Evolutionary conservation across 2,888 invertebrate genomes (phyloP).

Genomic region (Brachycybe producta): DNA sequence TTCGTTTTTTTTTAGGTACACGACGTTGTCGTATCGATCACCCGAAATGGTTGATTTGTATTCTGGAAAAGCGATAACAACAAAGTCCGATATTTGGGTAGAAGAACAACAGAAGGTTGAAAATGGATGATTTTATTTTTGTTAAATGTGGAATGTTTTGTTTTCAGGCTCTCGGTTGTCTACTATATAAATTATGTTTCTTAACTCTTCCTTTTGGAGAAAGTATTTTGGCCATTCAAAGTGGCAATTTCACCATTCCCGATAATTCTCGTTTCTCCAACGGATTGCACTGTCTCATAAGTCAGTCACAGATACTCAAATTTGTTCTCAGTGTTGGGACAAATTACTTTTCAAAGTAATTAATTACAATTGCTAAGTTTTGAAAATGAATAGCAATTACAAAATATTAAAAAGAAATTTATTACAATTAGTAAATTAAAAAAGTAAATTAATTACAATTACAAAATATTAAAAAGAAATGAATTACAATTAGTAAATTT

Average conservation of each 20-base stretch:
- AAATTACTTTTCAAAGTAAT: not conserved
- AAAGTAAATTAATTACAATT: no score
- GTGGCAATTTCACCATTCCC: constrained; percentile 72
- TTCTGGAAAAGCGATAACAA: constrained; percentile 63
- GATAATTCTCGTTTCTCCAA: constrained; percentile 60
- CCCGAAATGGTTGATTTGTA: constrained; percentile 93
- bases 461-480: no score
- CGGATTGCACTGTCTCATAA: constrained; percentile 56
- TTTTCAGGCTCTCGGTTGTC: constrained; percentile 71
- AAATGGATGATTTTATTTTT: not conserved
- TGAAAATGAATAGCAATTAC: no score
- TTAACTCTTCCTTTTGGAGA: constrained; percentile 83
- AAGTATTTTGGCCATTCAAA: constrained; percentile 81
- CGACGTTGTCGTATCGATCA: constrained; percentile 73
- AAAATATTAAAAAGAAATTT: no score
- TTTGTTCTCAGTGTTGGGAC: not conserved
- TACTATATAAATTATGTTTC: constrained; percentile 77
- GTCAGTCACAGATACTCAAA: no score
- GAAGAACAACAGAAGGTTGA: no score
- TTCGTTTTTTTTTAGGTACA: constrained; percentile 43
- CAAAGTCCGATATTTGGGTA: constrained; percentile 80
- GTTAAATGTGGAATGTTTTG: constrained; percentile 33
- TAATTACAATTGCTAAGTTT: not conserved
- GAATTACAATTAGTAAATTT: no score
- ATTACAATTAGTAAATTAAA: no score